A percentile compares a stretch with the other conserved stretches of the same genome.
Conservation (phyloP, 1,140 invertebrate genomes). For the Caenorhabditis brenneri region DNA sequence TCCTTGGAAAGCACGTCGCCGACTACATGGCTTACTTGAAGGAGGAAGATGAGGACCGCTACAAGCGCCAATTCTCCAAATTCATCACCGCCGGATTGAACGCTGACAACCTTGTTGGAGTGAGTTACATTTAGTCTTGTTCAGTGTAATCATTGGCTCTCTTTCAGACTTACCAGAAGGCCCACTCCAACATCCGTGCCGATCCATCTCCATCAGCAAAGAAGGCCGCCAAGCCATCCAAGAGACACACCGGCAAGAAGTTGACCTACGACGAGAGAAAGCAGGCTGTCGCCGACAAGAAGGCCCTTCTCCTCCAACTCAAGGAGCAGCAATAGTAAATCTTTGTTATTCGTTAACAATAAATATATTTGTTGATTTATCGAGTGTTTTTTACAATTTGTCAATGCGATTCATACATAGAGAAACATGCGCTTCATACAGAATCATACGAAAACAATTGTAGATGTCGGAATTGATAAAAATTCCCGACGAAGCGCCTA, state of each 20-base stretch:
- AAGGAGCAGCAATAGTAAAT: constrained; percentile 51
- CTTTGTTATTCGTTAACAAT: constrained; percentile 15
- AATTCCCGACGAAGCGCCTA: too few species aligned
- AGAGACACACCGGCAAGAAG: constrained; percentile 84
- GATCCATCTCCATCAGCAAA: constrained; percentile 77
- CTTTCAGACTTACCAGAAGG: constrained; percentile 92
- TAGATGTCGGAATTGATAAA: background rate
- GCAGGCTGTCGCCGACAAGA: constrained; percentile 87
- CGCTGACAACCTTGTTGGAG: constrained; percentile 77
- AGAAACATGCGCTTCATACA: background rate
- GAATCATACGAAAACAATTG: background rate
- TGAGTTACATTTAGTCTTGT: constrained; percentile 74
- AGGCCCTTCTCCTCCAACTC: constrained; percentile 70
- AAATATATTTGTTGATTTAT: constrained; percentile 25
- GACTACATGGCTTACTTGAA: constrained; percentile 92
- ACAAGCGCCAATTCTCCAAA: constrained; percentile 93
- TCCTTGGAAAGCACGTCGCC: constrained; percentile 94
- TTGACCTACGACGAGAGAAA: constrained; percentile 86
- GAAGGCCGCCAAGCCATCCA: constrained; percentile 74
- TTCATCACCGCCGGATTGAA: constrained; percentile 81
- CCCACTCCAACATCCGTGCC: constrained; percentile 87
- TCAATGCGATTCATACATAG: constrained; percentile 3
- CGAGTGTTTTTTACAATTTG: background rate
- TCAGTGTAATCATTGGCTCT: constrained; percentile 51
- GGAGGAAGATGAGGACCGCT: constrained; percentile 93